Conservation (phyloP, 1,140 invertebrate genomes). For the Trichogramma pretiosum region DNA sequence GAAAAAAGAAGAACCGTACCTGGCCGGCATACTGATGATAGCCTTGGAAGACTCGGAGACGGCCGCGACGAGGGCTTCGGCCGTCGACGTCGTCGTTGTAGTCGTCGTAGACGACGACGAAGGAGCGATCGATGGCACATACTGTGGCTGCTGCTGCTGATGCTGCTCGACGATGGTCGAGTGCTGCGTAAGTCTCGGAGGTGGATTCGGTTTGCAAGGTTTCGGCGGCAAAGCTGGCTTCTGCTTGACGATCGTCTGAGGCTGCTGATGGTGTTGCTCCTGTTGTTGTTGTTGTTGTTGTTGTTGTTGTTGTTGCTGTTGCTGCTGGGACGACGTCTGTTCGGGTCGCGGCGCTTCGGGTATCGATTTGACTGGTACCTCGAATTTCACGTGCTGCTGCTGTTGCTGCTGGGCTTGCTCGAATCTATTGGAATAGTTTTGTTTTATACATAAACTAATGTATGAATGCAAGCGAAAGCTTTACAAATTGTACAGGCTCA, state of each 20-base stretch:
- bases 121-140: slow-evolving; percentile 27
- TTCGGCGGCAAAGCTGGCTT: slow-evolving; percentile 43
- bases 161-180: no score
- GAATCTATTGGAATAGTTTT: background rate
- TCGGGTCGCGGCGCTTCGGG: no score
- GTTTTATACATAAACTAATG: no score
- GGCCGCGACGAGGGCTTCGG: no score
- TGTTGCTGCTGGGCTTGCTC: slow-evolving; percentile 22
- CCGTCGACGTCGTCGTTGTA: no score
- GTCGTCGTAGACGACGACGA: slow-evolving; percentile 21
- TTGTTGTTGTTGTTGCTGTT: slow-evolving; percentile 12
- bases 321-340: slow-evolving; percentile 7
- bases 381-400: slow-evolving; percentile 36
- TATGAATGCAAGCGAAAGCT: no score
- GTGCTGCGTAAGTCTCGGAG: slow-evolving; percentile 39
- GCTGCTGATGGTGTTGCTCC: slow-evolving; percentile 31
- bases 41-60: no score
- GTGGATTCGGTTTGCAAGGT: slow-evolving; percentile 41
- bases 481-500: no score
- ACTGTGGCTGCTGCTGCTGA: no score
- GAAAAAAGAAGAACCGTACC: slow-evolving; percentile 2
- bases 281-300: slow-evolving; percentile 29
- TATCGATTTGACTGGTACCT: slow-evolving; percentile 3
- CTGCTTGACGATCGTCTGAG: slow-evolving; percentile 34
- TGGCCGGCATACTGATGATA: background rate